These are phyloP conservation scores for Periparus ater DNA, from an alignment of 2,797 vertebrate genomes.

Conservation along the genomic window DNA sequence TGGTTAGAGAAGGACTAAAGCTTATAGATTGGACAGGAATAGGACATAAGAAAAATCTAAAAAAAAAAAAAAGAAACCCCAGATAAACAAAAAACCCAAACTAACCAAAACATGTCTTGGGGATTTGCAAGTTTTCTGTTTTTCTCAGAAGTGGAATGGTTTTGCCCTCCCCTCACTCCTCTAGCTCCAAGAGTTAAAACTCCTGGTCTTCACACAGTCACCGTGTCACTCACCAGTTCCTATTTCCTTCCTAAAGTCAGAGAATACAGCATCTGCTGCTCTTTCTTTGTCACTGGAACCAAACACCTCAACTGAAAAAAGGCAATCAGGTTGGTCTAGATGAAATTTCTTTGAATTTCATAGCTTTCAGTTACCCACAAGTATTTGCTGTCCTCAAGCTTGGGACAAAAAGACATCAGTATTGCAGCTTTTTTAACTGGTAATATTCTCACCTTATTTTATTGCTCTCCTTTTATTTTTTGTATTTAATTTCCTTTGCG, in stretches of 20 bases:
- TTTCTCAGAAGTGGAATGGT: not conserved
- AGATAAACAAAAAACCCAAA: not conserved
- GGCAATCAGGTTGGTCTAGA: accelerated
- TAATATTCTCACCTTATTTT: not conserved
- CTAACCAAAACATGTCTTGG: not conserved
- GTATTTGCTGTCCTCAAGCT: not conserved
- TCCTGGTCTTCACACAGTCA: accelerated
- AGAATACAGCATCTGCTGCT: not conserved
- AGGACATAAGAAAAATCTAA: not conserved
- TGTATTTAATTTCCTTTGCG: not conserved
- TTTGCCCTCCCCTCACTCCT: not conserved
- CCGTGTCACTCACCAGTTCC: not conserved
- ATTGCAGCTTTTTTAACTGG: not conserved
- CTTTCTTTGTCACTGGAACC: not conserved
- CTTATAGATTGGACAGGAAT: not conserved
- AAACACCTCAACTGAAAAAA: not conserved
- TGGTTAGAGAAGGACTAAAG: not conserved
- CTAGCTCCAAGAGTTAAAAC: not conserved
- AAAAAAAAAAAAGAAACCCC: not conserved
- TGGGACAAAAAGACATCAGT: not conserved
- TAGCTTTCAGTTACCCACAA: not conserved
- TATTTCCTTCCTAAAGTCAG: not conserved
- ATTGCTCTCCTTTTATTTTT: not conserved
- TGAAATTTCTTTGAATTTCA: not conserved
- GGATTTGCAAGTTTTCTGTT: not conserved